Percentiles rank a stretch among this genome's conserved stretches.
These are phyloP conservation scores for Rhegmatorhina hoffmannsi DNA, from an alignment of 2,113 vertebrate species.

Conservation along the genomic window DNA sequence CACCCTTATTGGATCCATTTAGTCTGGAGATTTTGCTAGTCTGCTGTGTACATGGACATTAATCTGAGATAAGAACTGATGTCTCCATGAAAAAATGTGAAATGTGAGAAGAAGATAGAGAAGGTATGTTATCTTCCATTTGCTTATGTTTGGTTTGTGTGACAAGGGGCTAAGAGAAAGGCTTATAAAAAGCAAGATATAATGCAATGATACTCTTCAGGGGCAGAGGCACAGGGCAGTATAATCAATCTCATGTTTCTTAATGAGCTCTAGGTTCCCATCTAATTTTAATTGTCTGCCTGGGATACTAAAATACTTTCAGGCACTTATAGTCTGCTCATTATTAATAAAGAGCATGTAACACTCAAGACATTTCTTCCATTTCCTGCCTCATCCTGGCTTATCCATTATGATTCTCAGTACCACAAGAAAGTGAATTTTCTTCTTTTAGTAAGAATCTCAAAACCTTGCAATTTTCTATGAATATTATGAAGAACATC, in stretches of 20 bases:
- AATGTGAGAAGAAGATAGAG: conserved; percentile 5
- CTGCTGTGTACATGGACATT: background rate
- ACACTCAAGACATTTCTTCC: background rate
- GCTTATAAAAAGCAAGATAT: conserved; percentile 14
- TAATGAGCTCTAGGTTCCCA: conserved; percentile 24
- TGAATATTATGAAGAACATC: background rate
- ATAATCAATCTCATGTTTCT: conserved; percentile 42
- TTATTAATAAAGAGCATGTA: conserved; percentile 28
- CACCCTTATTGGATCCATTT: conserved; percentile 48
- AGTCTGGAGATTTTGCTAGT: background rate
- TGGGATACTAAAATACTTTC: conserved; percentile 31
- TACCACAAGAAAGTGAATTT: background rate
- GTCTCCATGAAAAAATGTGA: conserved; percentile 23
- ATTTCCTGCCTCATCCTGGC: background rate
- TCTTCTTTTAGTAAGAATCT: background rate
- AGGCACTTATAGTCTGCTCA: conserved; percentile 8
- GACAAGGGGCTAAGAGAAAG: background rate
- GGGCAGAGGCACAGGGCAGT: background rate
- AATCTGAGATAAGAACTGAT: conserved; percentile 17
- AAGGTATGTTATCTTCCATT: background rate
- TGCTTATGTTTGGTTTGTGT: background rate
- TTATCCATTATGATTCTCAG: background rate
- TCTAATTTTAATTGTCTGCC: conserved; percentile 51
- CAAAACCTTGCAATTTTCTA: background rate
- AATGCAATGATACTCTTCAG: background rate